Evolutionary conservation across 2,113 vertebrate species (phyloP).

Genomic region (Eubucco bourcierii): DNA sequence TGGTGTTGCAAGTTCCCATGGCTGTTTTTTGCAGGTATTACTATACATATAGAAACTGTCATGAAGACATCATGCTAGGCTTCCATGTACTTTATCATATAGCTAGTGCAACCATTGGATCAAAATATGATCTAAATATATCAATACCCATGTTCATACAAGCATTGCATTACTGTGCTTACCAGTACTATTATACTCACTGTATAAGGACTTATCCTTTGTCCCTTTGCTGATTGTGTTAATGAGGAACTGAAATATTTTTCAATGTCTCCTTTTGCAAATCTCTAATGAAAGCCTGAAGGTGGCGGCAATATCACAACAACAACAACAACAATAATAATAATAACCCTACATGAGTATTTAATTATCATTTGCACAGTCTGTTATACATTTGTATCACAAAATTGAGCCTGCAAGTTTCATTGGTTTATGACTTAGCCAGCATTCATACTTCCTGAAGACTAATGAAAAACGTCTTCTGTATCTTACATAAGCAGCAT

Average conservation of each 20-base stretch:
- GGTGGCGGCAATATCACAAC: background rate
- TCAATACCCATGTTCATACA: background rate
- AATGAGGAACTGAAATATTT: background rate
- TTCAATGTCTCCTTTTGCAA: slow-evolving; percentile 10
- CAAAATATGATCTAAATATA: background rate
- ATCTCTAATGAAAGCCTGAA: background rate
- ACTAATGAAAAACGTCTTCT: background rate
- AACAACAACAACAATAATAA: background rate
- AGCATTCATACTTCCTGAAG: background rate
- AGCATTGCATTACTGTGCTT: background rate
- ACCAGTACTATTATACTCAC: background rate
- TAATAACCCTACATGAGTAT: background rate
- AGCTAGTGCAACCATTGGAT: background rate
- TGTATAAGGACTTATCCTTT: background rate
- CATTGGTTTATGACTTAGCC: background rate
- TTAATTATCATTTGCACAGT: background rate
- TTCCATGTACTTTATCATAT: background rate
- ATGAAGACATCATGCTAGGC: background rate
- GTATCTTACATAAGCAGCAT: background rate
- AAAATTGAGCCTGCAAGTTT: slow-evolving; percentile 28
- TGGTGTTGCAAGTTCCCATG: background rate
- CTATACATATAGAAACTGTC: rapidly evolving
- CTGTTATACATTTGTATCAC: background rate
- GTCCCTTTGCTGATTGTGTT: background rate
- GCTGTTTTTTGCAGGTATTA: background rate